Conservation (phyloP, 2,888 invertebrate genomes). For the Parnassius apollo region DNA sequence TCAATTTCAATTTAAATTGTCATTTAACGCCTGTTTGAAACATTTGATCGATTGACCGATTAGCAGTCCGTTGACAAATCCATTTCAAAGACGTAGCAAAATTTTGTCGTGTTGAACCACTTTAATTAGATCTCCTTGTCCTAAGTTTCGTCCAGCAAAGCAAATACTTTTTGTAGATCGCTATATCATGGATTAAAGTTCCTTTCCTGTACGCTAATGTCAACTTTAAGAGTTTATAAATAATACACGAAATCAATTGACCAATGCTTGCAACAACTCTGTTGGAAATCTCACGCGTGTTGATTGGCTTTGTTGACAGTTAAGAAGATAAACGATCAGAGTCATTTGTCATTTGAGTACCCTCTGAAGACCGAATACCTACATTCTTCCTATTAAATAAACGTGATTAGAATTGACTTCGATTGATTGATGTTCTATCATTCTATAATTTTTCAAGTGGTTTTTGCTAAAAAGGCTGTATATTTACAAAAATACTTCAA, state of each 20-base stretch:
- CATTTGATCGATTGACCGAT: conserved; percentile 64
- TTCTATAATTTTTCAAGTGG: conserved; percentile 25
- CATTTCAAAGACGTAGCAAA: conserved; percentile 38
- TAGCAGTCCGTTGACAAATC: conserved; percentile 57
- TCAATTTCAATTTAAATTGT: conserved; percentile 31
- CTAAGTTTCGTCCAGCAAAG: conserved; percentile 25
- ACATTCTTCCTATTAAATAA: conserved; percentile 71
- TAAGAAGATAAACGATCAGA: conserved; percentile 75
- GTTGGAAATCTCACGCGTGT: conserved; percentile 64
- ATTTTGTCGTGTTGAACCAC: conserved; percentile 21
- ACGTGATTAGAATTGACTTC: conserved; percentile 64
- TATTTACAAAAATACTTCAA: no score
- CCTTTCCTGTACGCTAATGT: neutral
- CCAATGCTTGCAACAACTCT: conserved; percentile 30
- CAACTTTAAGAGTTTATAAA: neutral
- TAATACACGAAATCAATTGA: conserved; percentile 17
- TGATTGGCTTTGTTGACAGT: conserved; percentile 76
- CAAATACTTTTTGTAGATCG: conserved; percentile 29
- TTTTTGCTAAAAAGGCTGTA: conserved; percentile 8
- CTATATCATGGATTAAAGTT: conserved; percentile 23
- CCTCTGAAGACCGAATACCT: conserved; percentile 35
- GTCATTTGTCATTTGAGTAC: conserved; percentile 74
- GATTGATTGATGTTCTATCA: conserved; percentile 62
- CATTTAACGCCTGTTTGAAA: conserved; percentile 36
- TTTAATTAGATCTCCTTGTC: conserved; percentile 19